These are phyloP conservation scores for Ophion obscuratus DNA, from an alignment of 2,888 invertebrate genomes.

Conservation along the genomic window DNA sequence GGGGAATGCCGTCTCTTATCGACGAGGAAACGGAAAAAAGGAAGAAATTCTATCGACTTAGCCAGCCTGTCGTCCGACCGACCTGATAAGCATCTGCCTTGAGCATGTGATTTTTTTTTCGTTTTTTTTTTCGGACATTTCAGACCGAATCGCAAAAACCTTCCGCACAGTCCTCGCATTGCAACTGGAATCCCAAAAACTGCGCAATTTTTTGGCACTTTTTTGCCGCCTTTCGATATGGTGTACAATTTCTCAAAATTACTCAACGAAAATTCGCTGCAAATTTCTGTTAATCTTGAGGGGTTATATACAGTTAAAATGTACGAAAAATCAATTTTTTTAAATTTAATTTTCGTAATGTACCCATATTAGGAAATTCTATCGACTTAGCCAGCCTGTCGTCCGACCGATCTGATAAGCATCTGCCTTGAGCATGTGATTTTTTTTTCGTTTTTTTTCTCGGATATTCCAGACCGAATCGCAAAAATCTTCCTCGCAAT, in stretches of 20 bases:
- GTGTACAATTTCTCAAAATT: neutral
- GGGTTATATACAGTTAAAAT: too few relatives aligned
- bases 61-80: conserved; percentile 63
- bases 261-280: neutral
- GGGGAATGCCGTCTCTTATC: conserved; percentile 65
- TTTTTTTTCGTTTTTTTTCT: conserved; percentile 27
- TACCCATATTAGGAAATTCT: conserved; percentile 45
- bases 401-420: conserved; percentile 49
- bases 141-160: neutral
- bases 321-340: too few relatives aligned
- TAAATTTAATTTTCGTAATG: too few relatives aligned
- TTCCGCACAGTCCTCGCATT: neutral
- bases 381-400: conserved; percentile 67
- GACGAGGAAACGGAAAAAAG: conserved; percentile 29
- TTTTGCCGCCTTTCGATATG: neutral
- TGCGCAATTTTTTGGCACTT: neutral
- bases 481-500: neutral
- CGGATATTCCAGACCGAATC: neutral
- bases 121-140: conserved; percentile 13
- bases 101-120: conserved; percentile 37
- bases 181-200: neutral
- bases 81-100: conserved; percentile 52
- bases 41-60: conserved; percentile 62
- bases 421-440: conserved; percentile 44
- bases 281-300: too few relatives aligned